Evolutionary conservation across 2,888 invertebrate species (phyloP).

Genomic region (Drosophila mimetica): DNA sequence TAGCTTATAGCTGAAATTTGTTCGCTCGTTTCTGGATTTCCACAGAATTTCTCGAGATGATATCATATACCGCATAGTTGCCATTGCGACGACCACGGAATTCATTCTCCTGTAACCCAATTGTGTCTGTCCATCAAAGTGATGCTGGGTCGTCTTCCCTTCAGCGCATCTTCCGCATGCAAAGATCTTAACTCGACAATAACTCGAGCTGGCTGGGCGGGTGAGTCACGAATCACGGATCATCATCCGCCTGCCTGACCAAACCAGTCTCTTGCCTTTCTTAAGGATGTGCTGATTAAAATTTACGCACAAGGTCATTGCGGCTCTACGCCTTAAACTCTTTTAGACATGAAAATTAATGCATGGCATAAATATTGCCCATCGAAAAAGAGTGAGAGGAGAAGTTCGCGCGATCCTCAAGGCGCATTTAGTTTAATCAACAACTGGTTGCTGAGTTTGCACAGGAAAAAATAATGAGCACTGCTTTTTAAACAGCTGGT

Average conservation of each 20-base stretch:
- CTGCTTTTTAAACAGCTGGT: too few relatives aligned
- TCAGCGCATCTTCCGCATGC: conserved; percentile 21
- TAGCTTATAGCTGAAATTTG: conserved; percentile 12
- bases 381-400: conserved; percentile 24
- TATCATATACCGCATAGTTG: conserved; percentile 38
- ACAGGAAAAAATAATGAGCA: conserved; percentile 15
- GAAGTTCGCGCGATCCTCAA: conserved; percentile 18
- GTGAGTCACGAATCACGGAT: conserved; percentile 33
- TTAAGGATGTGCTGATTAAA: conserved; percentile 68
- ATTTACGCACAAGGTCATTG: conserved; percentile 75
- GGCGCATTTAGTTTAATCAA: conserved; percentile 59
- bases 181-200: conserved; percentile 32
- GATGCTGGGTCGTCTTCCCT: conserved; percentile 21
- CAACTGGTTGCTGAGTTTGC: conserved; percentile 46
- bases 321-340: conserved; percentile 30
- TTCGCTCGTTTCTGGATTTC: conserved; percentile 20
- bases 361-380: conserved; percentile 74
- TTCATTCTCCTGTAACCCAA: conserved; percentile 52
- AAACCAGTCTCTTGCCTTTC: conserved; percentile 26
- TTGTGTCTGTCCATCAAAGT: conserved; percentile 62
- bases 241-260: background rate
- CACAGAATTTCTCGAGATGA: conserved; percentile 41
- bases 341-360: conserved; percentile 68
- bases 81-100: conserved; percentile 13
- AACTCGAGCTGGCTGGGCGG: conserved; percentile 18